These are phyloP conservation scores for Zaprionus obscuricornis DNA, from an alignment of 2,888 invertebrate species.

Conservation along the genomic window DNA sequence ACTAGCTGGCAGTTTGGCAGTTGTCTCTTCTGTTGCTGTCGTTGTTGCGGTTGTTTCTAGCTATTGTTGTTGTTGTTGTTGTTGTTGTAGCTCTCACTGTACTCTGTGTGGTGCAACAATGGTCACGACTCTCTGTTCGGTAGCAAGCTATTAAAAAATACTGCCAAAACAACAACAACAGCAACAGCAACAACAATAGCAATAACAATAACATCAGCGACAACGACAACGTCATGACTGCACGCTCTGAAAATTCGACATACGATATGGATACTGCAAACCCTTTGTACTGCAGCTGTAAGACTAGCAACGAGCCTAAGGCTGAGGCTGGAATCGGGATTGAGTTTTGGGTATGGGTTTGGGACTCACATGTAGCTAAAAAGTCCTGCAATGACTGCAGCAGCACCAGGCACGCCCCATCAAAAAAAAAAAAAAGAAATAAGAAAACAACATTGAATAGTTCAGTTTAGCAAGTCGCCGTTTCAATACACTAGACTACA, in stretches of 20 bases:
- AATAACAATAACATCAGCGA: conserved; percentile 47
- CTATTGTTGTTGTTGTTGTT: background rate
- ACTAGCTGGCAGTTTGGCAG: conserved; percentile 39
- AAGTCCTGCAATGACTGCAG: conserved; percentile 19
- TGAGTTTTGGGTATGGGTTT: too few relatives aligned
- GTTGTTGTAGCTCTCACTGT: conserved; percentile 4
- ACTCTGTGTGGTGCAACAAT: conserved; percentile 50
- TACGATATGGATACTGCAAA: conserved; percentile 70
- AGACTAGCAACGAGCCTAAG: background rate
- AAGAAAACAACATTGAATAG: too few relatives aligned
- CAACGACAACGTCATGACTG: conserved; percentile 70
- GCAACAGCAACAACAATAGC: conserved; percentile 2
- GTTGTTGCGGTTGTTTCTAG: conserved; percentile 12
- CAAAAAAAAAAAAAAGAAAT: conserved; percentile 13
- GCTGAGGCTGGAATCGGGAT: background rate
- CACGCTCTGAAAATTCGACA: conserved; percentile 74
- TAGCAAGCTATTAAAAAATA: conserved; percentile 73
- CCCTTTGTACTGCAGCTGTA: too few relatives aligned
- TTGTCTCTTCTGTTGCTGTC: conserved; percentile 41
- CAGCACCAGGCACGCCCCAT: conserved; percentile 44
- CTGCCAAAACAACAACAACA: conserved; percentile 34
- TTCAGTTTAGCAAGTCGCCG: too few relatives aligned
- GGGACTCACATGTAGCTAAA: background rate
- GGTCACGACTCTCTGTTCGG: conserved; percentile 67
- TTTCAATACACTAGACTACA: too few relatives aligned